Evolutionary conservation across 2,797 vertebrate genomes (phyloP), one percentile per base, ranked within the genome.

Genomic region (Syndactyla subalaris): DNA sequence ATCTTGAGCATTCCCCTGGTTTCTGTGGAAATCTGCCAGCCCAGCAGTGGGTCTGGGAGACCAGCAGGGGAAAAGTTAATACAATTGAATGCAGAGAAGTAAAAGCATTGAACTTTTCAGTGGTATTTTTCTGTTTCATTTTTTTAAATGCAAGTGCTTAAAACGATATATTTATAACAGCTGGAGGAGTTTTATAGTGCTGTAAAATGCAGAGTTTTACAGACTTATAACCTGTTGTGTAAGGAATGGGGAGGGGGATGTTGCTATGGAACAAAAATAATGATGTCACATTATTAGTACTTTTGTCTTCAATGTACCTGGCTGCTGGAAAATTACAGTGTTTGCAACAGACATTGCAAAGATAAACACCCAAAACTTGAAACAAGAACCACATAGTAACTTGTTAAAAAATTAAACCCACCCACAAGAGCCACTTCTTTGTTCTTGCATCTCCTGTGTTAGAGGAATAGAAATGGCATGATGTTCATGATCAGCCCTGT

Each of bases 131-230:
- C 72, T 84, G 66, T 91, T 95, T 95, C 67, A 0, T 95, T 92
- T 96, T 92, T 96, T 95, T 23, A 88, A 96, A 97, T 96, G 95
- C 81, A 73, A 94, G 88, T 2, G 73, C 85, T 95, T 93, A 90
- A 94, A 95, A 94, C 30, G 78, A 86, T 96, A 76, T 95, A 96
- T 91, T 96, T 96, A 96, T 96, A 97, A 96, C 93, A 97, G 95
- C 96, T 96, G 94, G 93, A 96, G 94, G 93, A 96, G 96, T 95
- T 96, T 94, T 96, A 95, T 88, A 94, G 86, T 6, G 12, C 79
- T 82, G 90, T 85, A 96, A 97, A 96, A 94, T 73, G 87, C 49
- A 66, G 89, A 92, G 63, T 94, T 96, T 95, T 96, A 94, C 74
- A 95, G 93, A 92, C 90, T 97, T 96, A 95, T 78, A 96, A 95